A percentile compares a stretch with the other conserved stretches of the same genome.
phyloP scores from a whole-genome alignment of 2,888 invertebrate genomes.

The Ormyrus pomaceus region DNA sequence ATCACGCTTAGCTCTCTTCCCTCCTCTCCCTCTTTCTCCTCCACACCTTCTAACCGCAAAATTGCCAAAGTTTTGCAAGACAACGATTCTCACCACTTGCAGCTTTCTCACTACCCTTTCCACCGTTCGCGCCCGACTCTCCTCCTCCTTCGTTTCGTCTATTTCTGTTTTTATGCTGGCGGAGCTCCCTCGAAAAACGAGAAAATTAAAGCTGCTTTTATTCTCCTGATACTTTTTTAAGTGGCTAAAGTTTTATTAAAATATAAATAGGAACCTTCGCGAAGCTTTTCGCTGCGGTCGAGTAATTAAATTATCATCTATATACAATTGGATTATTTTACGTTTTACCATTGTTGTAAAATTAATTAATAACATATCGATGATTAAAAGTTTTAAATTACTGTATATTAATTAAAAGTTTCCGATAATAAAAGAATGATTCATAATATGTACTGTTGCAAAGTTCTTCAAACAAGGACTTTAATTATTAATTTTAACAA shows the following conservation, averaged over 20 bases:
- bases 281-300: no score
- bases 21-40: neutral
- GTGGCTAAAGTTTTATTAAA: conserved; percentile 14
- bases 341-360: no score
- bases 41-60: conserved; percentile 55
- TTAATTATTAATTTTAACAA: no score
- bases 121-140: neutral
- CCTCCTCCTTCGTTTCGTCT: neutral
- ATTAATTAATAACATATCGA: no score
- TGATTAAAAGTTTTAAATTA: no score
- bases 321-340: no score
- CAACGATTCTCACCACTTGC: conserved; percentile 62
- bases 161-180: neutral
- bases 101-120: conserved; percentile 3
- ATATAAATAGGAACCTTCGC: neutral
- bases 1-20: neutral
- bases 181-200: conserved; percentile 8
- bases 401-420: no score
- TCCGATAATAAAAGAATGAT: no score
- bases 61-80: conserved; percentile 66
- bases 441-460: no score
- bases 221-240: neutral
- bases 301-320: no score
- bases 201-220: conserved; percentile 18
- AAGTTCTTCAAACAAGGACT: no score